Base-by-base conservation (phyloP, 2,113 vertebrate species). In the Isichthys henryi region DNA sequence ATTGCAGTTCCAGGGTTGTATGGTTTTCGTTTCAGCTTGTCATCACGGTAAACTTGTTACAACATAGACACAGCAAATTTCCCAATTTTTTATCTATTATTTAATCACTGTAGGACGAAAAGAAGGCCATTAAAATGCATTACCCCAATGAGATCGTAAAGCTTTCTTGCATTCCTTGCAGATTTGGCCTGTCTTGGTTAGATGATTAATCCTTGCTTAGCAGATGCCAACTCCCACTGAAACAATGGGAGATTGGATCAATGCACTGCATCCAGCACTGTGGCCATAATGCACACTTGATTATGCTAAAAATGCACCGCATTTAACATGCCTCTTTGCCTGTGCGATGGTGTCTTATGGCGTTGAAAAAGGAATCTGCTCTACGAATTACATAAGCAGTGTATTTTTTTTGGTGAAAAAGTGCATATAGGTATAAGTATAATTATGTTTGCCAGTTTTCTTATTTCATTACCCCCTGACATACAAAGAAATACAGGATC, bases 71-170 rank as follows among this genome's bases (percentile, higher is more conserved):
- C 13, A 87, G 91, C 91, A 91, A 93, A 93, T 92, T 5, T 93
- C 87, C 90, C 92, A 53, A 19, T 53, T 52, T 53, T 89, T 86
- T 52, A 62, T 91, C 89, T 90, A 91, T 93, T 88, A 27, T 91
- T 70, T 70, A 70, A 91, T 92, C 92, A 93, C 82, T 88, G 91
- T 89, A 93, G 92, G 89, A 93, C 91, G 91, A 91, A 89, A 90
- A 92, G 85, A 91, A 90, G 90, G 93, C 93, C 95, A 96, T 96
- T 95, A 94, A 94, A 95, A 94, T 92, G 92, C 95, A 95, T 95
- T 91, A 94, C 93, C 88, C 91, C 89, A 92, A 91, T 94, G 93
- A 94, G 95, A 94, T 92, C 92, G 90, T 93, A 93, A 94, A 93
- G 90, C 92, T 94, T 95, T 93, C 91, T 95, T 95, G 94, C 94